Conservation (phyloP, 2,797 vertebrate genomes). For the Coregonus ussuriensis region DNA sequence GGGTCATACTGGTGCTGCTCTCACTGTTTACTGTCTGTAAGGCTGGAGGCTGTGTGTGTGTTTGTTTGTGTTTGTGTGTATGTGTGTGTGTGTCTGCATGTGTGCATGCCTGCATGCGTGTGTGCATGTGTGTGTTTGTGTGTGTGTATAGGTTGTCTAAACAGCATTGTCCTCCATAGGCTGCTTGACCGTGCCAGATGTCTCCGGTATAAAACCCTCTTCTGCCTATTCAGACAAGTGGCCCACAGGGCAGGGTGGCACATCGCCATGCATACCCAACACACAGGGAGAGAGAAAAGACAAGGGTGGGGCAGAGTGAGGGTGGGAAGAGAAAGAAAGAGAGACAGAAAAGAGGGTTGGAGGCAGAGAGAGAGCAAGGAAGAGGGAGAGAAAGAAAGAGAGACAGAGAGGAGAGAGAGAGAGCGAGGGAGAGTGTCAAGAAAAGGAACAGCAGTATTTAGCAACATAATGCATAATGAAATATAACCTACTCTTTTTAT, state of each 20-base stretch:
- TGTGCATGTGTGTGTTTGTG: conserved; percentile 16
- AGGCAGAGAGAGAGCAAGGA: conserved; percentile 7
- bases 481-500: too few relatives aligned
- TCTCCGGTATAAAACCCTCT: conserved; percentile 72
- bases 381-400: neutral
- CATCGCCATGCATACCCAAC: conserved; percentile 60
- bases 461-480: neutral
- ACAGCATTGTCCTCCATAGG: conserved; percentile 66
- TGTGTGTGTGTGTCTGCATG: too few relatives aligned
- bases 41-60: neutral
- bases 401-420: neutral
- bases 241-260: conserved; percentile 76
- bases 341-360: too few relatives aligned
- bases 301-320: neutral
- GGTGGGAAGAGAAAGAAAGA: neutral
- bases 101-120: neutral
- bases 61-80: neutral
- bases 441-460: conserved; percentile 40
- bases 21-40: conserved; percentile 71
- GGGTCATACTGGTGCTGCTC: conserved; percentile 51
- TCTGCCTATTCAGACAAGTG: conserved; percentile 76
- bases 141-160: conserved; percentile 57
- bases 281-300: conserved; percentile 22
- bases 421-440: conserved; percentile 12
- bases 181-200: conserved; percentile 70